These are phyloP conservation scores for Ageneiosus marmoratus DNA, from an alignment of 2,113 vertebrate species.

Conservation along the genomic window DNA sequence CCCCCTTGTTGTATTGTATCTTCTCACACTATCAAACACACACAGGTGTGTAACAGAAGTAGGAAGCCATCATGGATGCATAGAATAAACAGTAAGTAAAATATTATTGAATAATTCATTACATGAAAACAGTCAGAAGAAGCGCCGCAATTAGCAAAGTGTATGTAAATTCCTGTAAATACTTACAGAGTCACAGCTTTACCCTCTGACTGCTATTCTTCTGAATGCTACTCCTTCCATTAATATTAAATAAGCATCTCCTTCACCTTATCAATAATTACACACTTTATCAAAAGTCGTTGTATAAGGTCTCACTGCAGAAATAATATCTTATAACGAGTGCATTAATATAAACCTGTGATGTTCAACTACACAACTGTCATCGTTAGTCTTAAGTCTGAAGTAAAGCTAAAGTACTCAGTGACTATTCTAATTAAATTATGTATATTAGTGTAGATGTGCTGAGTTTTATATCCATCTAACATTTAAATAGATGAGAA, in stretches of 20 bases:
- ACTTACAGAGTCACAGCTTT: background rate
- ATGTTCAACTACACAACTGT: background rate
- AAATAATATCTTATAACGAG: background rate
- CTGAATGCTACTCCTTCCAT: background rate
- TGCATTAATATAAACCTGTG: background rate
- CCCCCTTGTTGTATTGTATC: too few species aligned
- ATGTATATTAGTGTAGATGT: conserved; percentile 26
- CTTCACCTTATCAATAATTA: background rate
- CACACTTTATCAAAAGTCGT: background rate
- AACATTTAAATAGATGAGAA: conserved; percentile 13
- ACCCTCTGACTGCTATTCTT: background rate
- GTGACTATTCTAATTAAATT: conserved; percentile 42
- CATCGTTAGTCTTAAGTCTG: background rate
- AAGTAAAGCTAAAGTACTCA: conserved; percentile 9
- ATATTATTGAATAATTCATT: too few species aligned
- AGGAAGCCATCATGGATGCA: too few species aligned
- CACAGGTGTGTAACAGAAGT: too few species aligned
- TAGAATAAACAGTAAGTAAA: too few species aligned
- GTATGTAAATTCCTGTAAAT: background rate
- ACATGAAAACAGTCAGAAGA: too few species aligned
- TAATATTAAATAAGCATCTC: background rate
- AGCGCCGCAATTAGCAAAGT: background rate
- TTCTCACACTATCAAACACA: too few species aligned
- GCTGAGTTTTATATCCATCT: conserved; percentile 11
- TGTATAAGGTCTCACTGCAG: background rate